These are phyloP conservation scores for Antrozous pallidus DNA, from an alignment of 2,797 vertebrate species.

Conservation along the genomic window DNA sequence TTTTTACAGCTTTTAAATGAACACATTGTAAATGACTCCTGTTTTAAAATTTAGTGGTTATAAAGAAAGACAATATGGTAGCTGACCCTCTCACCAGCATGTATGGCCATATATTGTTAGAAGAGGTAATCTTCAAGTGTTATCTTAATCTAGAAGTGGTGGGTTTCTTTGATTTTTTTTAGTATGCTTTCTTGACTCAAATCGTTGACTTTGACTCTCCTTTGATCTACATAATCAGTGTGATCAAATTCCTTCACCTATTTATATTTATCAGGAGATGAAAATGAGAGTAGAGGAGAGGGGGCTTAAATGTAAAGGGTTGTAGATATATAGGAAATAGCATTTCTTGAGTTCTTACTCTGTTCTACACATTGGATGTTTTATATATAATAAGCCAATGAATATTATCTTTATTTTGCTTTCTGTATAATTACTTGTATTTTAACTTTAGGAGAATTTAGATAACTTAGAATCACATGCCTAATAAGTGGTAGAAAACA, in stretches of 20 bases:
- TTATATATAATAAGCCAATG: not conserved
- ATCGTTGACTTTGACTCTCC: not conserved
- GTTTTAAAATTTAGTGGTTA: not conserved
- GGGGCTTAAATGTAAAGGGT: not conserved
- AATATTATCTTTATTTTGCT: not conserved
- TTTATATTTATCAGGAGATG: not conserved
- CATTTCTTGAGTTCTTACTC: not conserved
- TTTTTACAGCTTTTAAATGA: not conserved
- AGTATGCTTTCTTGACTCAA: not conserved
- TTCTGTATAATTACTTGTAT: not conserved
- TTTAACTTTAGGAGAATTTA: not conserved
- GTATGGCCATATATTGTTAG: not conserved
- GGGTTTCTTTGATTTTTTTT: not conserved
- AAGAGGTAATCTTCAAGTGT: not conserved
- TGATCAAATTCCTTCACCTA: not conserved
- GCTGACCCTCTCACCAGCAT: not conserved
- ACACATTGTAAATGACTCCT: not conserved
- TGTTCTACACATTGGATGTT: not conserved
- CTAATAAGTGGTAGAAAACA: not conserved
- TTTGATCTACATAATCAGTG: not conserved
- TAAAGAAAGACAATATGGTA: not conserved
- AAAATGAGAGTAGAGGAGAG: not conserved
- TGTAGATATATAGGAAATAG: not conserved
- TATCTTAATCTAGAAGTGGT: constrained; percentile 12
- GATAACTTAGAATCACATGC: not conserved